A percentile compares a stretch with the other conserved stretches of the same genome.
Evolutionary conservation across 2,888 invertebrate genomes (phyloP).

Genomic region (Drosophila lutescens): DNA sequence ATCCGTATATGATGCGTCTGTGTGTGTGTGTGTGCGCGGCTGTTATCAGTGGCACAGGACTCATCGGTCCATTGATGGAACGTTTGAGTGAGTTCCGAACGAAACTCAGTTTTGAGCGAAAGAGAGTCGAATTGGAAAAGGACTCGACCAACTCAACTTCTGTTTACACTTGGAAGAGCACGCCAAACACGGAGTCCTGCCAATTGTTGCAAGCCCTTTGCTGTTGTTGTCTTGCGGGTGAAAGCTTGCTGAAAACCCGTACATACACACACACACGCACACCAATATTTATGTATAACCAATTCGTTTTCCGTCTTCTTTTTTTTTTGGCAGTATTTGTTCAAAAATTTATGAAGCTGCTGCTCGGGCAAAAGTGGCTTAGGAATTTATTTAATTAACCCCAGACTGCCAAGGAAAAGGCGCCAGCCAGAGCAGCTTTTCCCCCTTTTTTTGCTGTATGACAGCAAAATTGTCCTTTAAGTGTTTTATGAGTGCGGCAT

Average conservation of each 20-base stretch:
- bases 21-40: constrained; percentile 22
- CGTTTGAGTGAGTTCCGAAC: constrained; percentile 61
- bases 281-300: constrained; percentile 66
- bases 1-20: constrained; percentile 32
- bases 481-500: constrained; percentile 74
- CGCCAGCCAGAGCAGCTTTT: constrained; percentile 17
- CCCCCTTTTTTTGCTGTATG: constrained; percentile 25
- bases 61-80: constrained; percentile 71
- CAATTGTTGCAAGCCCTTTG: constrained; percentile 78
- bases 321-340: constrained; percentile 39
- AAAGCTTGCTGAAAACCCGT: constrained; percentile 52
- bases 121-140: constrained; percentile 53
- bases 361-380: constrained; percentile 37
- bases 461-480: constrained; percentile 71
- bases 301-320: constrained; percentile 29
- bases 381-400: constrained; percentile 72
- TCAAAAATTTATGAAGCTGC: constrained; percentile 43
- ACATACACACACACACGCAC: constrained; percentile 21
- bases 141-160: constrained; percentile 50
- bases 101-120: constrained; percentile 53
- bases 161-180: constrained; percentile 71
- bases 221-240: constrained; percentile 36
- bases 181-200: constrained; percentile 62
- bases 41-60: constrained; percentile 70
- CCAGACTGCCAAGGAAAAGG: constrained; percentile 52